These are phyloP conservation scores for Palloptera scutellata DNA, from an alignment of 2,888 invertebrate genomes.

Conservation along the genomic window DNA sequence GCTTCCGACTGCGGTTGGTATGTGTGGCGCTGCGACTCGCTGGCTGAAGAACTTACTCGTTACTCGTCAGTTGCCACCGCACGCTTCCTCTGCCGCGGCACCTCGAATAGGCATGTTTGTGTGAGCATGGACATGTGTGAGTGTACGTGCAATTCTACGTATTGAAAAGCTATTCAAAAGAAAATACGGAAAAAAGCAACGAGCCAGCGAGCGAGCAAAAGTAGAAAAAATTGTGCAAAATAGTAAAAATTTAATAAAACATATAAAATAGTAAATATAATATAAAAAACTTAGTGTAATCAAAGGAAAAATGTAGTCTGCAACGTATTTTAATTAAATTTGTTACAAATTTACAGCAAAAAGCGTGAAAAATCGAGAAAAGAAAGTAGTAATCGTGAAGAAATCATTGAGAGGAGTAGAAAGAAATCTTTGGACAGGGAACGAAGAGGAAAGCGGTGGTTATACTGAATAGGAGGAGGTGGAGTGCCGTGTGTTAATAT, in stretches of 20 bases:
- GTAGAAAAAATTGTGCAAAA: conserved; percentile 59
- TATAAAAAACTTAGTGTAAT: conserved; percentile 38
- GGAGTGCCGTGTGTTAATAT: neutral
- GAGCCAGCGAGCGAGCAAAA: conserved; percentile 39
- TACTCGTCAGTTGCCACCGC: conserved; percentile 30
- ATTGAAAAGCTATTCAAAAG: conserved; percentile 49
- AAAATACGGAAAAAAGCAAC: conserved; percentile 38
- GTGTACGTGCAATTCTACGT: conserved; percentile 56
- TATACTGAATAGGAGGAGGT: neutral
- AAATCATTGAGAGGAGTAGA: neutral
- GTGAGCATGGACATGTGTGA: conserved; percentile 27
- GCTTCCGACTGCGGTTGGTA: conserved; percentile 28
- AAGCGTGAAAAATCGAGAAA: conserved; percentile 34
- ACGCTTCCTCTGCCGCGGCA: conserved; percentile 24
- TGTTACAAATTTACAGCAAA: conserved; percentile 31
- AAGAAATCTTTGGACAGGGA: neutral
- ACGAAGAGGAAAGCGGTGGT: neutral
- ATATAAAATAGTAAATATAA: conserved; percentile 44
- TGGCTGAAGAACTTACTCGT: conserved; percentile 26
- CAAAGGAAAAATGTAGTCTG: conserved; percentile 16
- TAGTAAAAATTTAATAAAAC: conserved; percentile 49
- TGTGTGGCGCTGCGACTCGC: conserved; percentile 30
- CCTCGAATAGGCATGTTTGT: conserved; percentile 25
- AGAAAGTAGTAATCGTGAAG: conserved; percentile 10
- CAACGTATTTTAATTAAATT: conserved; percentile 38